phyloP scores from a whole-genome alignment of 1,140 invertebrate species.

The Reticulitermes speratus region DNA sequence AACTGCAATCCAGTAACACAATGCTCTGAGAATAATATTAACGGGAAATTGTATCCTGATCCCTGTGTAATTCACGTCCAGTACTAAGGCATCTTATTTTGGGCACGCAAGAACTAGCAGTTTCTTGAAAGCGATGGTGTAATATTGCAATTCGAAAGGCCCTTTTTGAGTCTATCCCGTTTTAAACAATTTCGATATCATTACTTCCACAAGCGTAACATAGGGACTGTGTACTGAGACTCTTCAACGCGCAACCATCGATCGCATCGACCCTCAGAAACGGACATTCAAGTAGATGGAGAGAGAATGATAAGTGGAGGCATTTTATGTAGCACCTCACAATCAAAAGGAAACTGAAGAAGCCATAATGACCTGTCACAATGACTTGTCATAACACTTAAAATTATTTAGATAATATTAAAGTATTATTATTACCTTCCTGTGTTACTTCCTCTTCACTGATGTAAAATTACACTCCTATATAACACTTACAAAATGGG shows the following conservation, averaged over 20 bases:
- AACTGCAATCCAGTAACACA: too few species aligned
- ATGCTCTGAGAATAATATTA: too few species aligned
- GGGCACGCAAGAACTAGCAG: too few species aligned
- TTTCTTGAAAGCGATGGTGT: too few species aligned
- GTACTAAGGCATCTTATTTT: too few species aligned
- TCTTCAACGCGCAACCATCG: neutral
- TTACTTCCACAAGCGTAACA: neutral
- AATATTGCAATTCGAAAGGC: too few species aligned
- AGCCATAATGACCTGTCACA: neutral
- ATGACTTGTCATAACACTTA: neutral
- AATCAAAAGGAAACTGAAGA: neutral
- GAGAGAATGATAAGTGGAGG: neutral
- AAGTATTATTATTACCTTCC: neutral
- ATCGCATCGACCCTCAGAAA: neutral
- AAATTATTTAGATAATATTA: neutral
- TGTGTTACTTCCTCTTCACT: neutral
- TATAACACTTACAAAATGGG: neutral
- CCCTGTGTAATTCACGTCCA: too few species aligned
- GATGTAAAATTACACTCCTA: neutral
- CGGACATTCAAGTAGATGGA: neutral
- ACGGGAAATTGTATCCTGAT: too few species aligned
- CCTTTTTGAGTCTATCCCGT: neutral
- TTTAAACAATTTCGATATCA: neutral
- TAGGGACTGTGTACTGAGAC: neutral
- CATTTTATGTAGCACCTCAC: neutral